Evolutionary conservation across 2,888 invertebrate species (phyloP).

Genomic region (Andrena marginata): DNA sequence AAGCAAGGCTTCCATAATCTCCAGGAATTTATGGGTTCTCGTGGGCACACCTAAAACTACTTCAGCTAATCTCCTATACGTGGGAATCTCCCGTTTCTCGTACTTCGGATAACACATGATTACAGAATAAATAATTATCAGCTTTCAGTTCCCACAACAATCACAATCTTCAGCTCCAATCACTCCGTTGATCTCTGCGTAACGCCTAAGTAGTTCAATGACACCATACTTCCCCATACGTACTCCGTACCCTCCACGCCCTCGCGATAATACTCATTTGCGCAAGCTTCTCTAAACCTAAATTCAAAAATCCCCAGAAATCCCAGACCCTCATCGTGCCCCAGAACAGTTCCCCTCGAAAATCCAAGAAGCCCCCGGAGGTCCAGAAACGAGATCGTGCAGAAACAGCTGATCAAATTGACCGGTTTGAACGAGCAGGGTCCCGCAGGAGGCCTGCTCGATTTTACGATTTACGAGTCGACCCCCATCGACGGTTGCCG

Average conservation of each 20-base stretch:
- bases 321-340: neutral
- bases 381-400: neutral
- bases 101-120: no score
- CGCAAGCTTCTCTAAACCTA: neutral
- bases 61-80: no score
- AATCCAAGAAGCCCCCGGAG: neutral
- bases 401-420: neutral
- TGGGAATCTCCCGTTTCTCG: no score
- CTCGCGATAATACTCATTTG: no score
- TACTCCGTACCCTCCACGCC: no score
- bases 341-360: neutral
- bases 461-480: conserved; percentile 19
- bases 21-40: neutral
- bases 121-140: no score
- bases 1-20: neutral
- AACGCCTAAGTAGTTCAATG: no score
- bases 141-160: no score
- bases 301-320: neutral
- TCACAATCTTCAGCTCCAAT: no score
- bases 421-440: conserved; percentile 1
- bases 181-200: no score
- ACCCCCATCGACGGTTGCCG: neutral
- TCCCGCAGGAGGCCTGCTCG: neutral
- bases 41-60: neutral
- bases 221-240: no score